These are phyloP conservation scores for Acanthornis magna DNA, from an alignment of 2,797 vertebrate species.

Conservation along the genomic window DNA sequence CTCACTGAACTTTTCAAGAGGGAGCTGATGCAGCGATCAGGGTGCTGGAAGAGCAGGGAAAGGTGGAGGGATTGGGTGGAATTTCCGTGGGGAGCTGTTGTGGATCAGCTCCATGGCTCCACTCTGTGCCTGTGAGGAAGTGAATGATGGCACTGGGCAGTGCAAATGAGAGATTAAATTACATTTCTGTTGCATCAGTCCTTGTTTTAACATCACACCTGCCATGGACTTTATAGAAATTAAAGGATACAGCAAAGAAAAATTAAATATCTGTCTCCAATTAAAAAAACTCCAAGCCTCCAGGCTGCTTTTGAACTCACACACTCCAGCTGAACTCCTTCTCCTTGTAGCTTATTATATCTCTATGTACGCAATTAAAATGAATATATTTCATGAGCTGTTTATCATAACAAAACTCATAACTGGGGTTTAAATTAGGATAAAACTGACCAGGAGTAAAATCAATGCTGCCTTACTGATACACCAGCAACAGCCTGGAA, in stretches of 20 bases:
- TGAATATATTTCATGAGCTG: background rate
- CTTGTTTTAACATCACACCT: background rate
- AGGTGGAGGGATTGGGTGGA: background rate
- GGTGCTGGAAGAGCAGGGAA: background rate
- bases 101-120: background rate
- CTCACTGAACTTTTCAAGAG: background rate
- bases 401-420: background rate
- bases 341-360: background rate
- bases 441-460: background rate
- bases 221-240: background rate
- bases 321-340: background rate
- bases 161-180: background rate
- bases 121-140: background rate
- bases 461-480: background rate
- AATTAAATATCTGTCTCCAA: background rate
- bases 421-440: background rate
- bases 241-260: background rate
- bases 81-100: background rate
- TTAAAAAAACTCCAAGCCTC: background rate
- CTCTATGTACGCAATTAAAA: background rate
- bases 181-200: background rate
- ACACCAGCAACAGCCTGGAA: background rate
- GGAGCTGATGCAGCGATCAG: background rate
- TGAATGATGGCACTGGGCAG: background rate
- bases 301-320: conserved; percentile 2